Evolutionary conservation across 2,888 invertebrate species (phyloP), one percentile per base, ranked within the genome.

Genomic region (Dryococelus australis): DNA sequence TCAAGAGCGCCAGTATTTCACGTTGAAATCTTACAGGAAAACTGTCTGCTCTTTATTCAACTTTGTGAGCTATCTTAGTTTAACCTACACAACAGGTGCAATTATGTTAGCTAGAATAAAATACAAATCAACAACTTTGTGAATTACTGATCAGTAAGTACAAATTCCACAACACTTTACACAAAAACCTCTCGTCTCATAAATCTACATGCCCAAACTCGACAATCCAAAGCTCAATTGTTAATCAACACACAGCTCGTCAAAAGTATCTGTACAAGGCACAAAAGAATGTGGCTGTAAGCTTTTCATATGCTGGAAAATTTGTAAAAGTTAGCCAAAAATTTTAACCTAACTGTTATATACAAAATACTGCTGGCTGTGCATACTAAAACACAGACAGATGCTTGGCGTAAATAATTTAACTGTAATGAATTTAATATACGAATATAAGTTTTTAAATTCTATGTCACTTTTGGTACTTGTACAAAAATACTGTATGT

Each of bases 1-100:
- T 51, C 51, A 65, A 65, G 6, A 8, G 65, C 24, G n/a, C n/a
- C 2, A 65, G 0, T 16, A 65, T 16, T n/a, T 65, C 65, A 65
- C 24, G 16, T 24, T 16, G n/a, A n/a, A 24, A 65, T 65, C n/a
- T 16, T 20, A 16, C 65, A 65, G 65, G 65, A 65, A 65, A 65
- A 65, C 20, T n/a, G 65, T 8, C 65, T 24, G 8, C 20, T 24
- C 24, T 65, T 65, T 65, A 65, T 65, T n/a, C n/a, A n/a, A 65
- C 20, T 65, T 65, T 65, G 65, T n/a, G 65, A 65, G n/a, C 65
- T 65, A 65, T 65, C 65, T 20, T 65, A 65, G 65, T 65, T 65
- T 65, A 65, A 20, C 65, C 65, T 65, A 65, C 65, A n/a, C 65
- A 65, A 65, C 20, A n/a, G 65, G n/a, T 65, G 65, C 65, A 65